These are phyloP conservation scores for Montipora capitata DNA, from an alignment of 92 coral and sea anemone species.

Conservation along the genomic window DNA sequence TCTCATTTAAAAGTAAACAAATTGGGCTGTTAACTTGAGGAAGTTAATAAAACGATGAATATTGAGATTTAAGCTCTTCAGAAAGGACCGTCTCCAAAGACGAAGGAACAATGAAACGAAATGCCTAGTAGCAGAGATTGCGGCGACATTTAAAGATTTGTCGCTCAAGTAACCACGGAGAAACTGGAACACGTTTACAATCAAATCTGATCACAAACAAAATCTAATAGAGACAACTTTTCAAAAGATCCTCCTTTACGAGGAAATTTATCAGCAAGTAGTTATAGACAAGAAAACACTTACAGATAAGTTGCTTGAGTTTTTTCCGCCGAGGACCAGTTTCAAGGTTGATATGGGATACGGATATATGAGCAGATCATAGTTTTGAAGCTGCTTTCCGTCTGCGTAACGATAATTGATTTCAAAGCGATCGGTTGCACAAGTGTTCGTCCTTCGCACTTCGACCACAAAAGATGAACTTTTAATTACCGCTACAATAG, in stretches of 20 bases:
- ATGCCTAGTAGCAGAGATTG: neutral
- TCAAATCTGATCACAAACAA: neutral
- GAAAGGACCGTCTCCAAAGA: neutral
- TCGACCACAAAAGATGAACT: neutral
- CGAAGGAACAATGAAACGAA: neutral
- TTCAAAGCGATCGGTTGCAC: neutral
- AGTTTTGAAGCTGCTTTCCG: neutral
- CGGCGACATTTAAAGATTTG: neutral
- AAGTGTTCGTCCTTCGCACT: neutral
- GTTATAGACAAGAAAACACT: neutral
- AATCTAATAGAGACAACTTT: neutral
- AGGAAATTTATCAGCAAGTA: neutral
- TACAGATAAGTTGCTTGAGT: no score
- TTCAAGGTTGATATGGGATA: neutral
- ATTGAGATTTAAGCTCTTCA: constrained; percentile 44
- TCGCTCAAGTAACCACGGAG: neutral
- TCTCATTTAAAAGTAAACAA: constrained; percentile 5
- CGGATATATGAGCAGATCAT: neutral
- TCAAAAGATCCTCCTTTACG: neutral
- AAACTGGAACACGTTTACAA: neutral
- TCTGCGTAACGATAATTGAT: neutral
- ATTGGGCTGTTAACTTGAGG: neutral
- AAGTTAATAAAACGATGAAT: constrained; percentile 15
- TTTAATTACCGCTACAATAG: no score
- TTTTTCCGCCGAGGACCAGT: neutral